phyloP scores from a whole-genome alignment of 2,113 vertebrate species.

The Rana temporaria region DNA sequence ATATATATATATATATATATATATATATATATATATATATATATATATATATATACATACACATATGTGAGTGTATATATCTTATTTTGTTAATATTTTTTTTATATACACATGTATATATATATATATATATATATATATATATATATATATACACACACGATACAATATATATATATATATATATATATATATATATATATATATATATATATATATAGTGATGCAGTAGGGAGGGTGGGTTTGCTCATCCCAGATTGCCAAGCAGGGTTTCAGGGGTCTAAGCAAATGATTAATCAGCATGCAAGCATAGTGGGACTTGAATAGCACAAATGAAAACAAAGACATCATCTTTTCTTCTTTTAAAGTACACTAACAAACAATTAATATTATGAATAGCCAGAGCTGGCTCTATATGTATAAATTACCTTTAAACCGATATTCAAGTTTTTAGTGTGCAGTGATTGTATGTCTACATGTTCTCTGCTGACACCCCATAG shows the following conservation, averaged over 20 bases:
- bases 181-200: not conserved
- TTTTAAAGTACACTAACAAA: constrained; percentile 71
- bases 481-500: constrained; percentile 54
- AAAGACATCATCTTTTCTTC: constrained; percentile 55
- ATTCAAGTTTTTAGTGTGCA: constrained; percentile 50
- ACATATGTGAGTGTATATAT: too few species aligned
- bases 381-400: constrained; percentile 64
- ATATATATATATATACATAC: not conserved
- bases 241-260: constrained; percentile 66
- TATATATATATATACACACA: too few species aligned
- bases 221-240: constrained; percentile 36
- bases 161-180: too few species aligned
- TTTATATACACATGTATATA: too few species aligned
- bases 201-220: constrained; percentile 2
- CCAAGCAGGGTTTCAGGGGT: constrained; percentile 66
- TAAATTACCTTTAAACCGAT: constrained; percentile 65
- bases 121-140: too few species aligned
- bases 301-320: constrained; percentile 79
- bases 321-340: constrained; percentile 53
- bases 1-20: not conserved
- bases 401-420: constrained; percentile 70
- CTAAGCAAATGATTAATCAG: constrained; percentile 63
- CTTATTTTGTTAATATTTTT: too few species aligned
- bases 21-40: constrained; percentile 3
- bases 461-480: constrained; percentile 43